phyloP scores from a whole-genome alignment of 2,888 invertebrate species.

The Deilephila porcellus region DNA sequence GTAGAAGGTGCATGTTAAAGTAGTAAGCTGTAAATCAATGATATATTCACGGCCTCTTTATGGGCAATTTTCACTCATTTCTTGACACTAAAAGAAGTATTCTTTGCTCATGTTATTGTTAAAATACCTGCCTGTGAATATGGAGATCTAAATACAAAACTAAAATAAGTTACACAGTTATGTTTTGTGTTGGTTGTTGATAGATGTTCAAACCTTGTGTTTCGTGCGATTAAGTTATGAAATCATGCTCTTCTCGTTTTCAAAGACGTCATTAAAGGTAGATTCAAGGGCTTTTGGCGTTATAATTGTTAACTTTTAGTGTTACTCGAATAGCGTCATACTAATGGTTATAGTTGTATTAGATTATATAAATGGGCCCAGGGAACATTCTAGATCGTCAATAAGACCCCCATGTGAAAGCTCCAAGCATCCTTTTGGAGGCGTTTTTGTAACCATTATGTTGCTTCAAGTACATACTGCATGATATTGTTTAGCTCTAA shows the following conservation, averaged over 20 bases:
- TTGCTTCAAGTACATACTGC: no score
- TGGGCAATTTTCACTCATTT: conserved; percentile 57
- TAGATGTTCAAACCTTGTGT: neutral
- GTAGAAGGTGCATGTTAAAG: conserved; percentile 67
- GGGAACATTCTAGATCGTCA: conserved; percentile 71
- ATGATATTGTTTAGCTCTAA: neutral
- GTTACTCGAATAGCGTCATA: neutral
- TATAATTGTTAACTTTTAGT: neutral
- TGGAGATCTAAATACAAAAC: neutral
- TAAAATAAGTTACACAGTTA: neutral
- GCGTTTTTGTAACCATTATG: neutral
- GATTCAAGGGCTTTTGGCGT: no score
- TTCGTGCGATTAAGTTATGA: neutral
- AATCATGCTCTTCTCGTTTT: conserved; percentile 1
- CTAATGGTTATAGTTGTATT: neutral
- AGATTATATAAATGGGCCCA: conserved; percentile 35
- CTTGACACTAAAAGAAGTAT: conserved; percentile 4
- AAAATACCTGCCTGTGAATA: neutral
- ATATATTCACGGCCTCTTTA: conserved; percentile 78
- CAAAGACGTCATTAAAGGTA: neutral
- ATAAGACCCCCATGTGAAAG: conserved; percentile 38
- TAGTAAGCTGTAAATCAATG: conserved; percentile 61
- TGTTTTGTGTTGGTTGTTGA: conserved; percentile 4
- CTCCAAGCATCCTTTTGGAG: neutral
- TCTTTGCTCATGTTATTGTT: neutral